Conservation (phyloP, 1,140 invertebrate species). For the Ceratosolen solmsi region DNA sequence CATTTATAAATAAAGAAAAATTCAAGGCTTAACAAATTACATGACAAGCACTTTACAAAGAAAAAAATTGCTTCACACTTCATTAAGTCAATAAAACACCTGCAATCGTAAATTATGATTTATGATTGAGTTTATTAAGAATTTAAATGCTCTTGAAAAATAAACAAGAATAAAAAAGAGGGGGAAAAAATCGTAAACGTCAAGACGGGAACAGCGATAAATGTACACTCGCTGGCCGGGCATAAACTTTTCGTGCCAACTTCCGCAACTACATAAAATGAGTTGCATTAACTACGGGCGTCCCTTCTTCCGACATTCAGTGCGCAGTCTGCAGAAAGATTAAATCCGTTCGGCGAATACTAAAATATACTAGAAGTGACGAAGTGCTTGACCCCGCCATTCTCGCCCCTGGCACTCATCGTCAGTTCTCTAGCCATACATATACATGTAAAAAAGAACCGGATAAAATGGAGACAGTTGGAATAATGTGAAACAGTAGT, state of each 20-base stretch:
- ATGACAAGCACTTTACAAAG: neutral
- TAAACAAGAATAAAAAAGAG: slow-evolving; percentile 23
- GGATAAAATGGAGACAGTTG: neutral
- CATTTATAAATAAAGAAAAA: too few species aligned
- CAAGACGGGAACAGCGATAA: slow-evolving; percentile 36
- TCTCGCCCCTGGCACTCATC: neutral
- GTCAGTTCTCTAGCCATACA: neutral
- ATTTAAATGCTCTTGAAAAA: slow-evolving; percentile 27
- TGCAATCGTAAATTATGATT: slow-evolving; percentile 11
- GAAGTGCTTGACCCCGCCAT: neutral
- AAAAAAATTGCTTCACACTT: neutral
- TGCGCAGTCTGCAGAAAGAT: slow-evolving; percentile 22
- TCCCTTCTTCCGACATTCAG: neutral
- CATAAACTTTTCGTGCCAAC: slow-evolving; percentile 39
- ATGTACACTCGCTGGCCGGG: slow-evolving; percentile 10
- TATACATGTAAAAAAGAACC: neutral
- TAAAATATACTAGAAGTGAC: slow-evolving; percentile 20
- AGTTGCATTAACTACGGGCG: slow-evolving; percentile 33
- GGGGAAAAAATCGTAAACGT: slow-evolving; percentile 39
- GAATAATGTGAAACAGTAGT: neutral
- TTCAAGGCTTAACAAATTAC: too few species aligned
- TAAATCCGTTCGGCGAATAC: slow-evolving; percentile 34
- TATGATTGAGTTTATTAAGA: slow-evolving; percentile 16
- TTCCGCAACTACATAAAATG: slow-evolving; percentile 42
- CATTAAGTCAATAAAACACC: slow-evolving; percentile 12